Conservation (phyloP, 2,797 vertebrate species). For the Micromesistius poutassou region DNA sequence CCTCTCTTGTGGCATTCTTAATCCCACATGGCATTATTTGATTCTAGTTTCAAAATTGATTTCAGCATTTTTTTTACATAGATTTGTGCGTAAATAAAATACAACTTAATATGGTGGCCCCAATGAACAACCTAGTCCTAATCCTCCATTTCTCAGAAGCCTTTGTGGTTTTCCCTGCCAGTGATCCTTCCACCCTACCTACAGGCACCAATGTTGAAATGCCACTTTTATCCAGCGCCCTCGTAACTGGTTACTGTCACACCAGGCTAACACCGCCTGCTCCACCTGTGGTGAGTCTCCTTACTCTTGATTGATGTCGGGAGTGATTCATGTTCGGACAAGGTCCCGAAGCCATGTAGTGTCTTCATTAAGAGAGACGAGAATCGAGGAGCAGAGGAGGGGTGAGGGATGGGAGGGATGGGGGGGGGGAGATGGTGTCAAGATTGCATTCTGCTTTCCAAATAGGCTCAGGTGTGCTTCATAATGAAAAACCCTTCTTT, state of each 20-base stretch:
- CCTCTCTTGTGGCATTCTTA: too few relatives aligned
- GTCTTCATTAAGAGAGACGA: slow-evolving; percentile 28
- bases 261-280: slow-evolving; percentile 31
- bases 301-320: slow-evolving; percentile 38
- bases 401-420: neutral
- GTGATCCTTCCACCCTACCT: slow-evolving; percentile 1
- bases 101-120: slow-evolving; percentile 43
- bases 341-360: slow-evolving; percentile 39
- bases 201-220: neutral
- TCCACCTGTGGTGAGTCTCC: slow-evolving; percentile 20
- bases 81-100: slow-evolving; percentile 36
- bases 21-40: slow-evolving; percentile 17
- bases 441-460: neutral
- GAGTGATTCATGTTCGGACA: slow-evolving; percentile 49
- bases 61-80: slow-evolving; percentile 44
- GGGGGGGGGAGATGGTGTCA: neutral
- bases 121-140: slow-evolving; percentile 26
- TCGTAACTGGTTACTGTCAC: neutral
- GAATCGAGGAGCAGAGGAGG: neutral
- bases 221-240: too few relatives aligned
- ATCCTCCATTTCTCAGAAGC: too few relatives aligned
- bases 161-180: slow-evolving; percentile 35
- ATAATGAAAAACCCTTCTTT: too few relatives aligned
- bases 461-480: too few relatives aligned
- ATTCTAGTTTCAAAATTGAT: slow-evolving; percentile 26